phyloP scores from a whole-genome alignment of 2,113 vertebrate genomes.

The Oreotrochilus melanogaster region DNA sequence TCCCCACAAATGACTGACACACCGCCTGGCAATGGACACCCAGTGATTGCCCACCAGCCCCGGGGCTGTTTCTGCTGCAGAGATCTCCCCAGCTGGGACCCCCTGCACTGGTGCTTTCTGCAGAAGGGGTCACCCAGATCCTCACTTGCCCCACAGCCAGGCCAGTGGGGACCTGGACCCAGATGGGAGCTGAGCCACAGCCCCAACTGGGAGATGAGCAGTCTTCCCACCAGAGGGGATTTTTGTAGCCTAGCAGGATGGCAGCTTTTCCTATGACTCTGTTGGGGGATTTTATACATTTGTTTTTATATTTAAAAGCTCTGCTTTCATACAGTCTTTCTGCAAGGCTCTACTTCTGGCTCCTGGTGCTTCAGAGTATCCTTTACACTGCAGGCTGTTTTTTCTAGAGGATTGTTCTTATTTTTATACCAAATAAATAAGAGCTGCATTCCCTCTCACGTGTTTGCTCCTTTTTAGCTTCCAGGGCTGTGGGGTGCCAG shows the following conservation, averaged over 20 bases:
- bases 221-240: not conserved
- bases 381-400: not conserved
- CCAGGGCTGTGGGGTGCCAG: not conserved
- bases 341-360: not conserved
- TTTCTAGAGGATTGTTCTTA: conserved; percentile 16
- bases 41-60: not conserved
- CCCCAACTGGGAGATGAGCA: not conserved
- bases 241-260: not conserved
- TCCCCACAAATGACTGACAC: not conserved
- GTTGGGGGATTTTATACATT: not conserved
- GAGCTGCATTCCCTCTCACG: not conserved
- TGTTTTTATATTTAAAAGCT: conserved; percentile 59
- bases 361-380: not conserved
- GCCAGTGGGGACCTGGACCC: not conserved
- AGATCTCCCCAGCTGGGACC: not conserved
- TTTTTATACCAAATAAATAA: conserved; percentile 19
- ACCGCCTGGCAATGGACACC: not conserved
- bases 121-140: not conserved
- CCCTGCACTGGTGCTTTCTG: not conserved
- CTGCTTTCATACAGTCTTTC: conserved; percentile 20
- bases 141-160: rapidly evolving
- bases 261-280: not conserved
- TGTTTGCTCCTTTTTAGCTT: not conserved
- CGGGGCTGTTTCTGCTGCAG: not conserved
- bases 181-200: not conserved